Conservation (phyloP, 2,113 vertebrate species). For the Xenopus borealis region DNA sequence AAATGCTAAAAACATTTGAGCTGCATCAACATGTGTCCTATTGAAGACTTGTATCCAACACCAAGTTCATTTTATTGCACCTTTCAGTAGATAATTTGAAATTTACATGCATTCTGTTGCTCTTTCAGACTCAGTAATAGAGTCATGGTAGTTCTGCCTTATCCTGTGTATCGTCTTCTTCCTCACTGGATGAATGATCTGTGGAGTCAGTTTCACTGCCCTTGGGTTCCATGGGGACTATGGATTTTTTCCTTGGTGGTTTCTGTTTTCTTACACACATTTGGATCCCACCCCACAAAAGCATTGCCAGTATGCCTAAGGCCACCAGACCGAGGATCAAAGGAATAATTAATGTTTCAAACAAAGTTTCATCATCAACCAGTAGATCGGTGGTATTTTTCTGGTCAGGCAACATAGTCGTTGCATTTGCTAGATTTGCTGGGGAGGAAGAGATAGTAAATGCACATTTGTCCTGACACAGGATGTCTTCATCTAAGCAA, state of each 20-base stretch:
- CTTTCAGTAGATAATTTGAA: not conserved
- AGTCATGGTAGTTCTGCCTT: slow-evolving; percentile 23
- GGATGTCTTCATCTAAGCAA: not conserved
- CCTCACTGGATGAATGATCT: slow-evolving; percentile 32
- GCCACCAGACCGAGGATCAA: slow-evolving; percentile 31
- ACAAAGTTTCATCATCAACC: slow-evolving; percentile 3
- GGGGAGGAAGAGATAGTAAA: not conserved
- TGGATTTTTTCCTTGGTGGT: slow-evolving; percentile 38
- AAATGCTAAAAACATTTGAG: too few relatives aligned
- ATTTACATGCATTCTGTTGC: not conserved
- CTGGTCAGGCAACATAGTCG: not conserved
- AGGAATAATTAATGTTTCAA: slow-evolving; percentile 29
- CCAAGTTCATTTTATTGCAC: too few relatives aligned
- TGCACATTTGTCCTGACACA: slow-evolving; percentile 16
- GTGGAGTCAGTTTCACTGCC: slow-evolving; percentile 37
- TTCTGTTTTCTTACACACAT: slow-evolving; percentile 35
- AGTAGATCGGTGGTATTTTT: not conserved
- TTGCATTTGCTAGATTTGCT: not conserved
- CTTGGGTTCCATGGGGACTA: slow-evolving; percentile 10
- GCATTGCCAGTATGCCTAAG: slow-evolving; percentile 29
- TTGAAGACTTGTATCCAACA: too few relatives aligned
- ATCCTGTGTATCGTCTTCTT: slow-evolving; percentile 20
- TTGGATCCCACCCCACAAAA: slow-evolving; percentile 34
- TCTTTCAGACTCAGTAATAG: too few relatives aligned
- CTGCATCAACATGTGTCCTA: too few relatives aligned